phyloP scores from a whole-genome alignment of 2,797 vertebrate genomes.

The Heterohyrax brucei region DNA sequence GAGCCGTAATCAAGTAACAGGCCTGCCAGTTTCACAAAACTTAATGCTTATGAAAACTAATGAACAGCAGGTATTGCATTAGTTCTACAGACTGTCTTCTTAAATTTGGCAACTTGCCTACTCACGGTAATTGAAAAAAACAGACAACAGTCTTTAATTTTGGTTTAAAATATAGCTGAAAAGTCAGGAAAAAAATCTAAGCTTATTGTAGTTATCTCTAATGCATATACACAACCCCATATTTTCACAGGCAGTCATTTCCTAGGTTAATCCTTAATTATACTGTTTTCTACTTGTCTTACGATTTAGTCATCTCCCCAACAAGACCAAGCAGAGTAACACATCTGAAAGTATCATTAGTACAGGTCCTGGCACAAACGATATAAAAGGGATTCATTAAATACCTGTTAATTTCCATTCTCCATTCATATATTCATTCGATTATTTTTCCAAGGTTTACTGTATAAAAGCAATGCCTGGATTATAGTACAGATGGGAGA shows the following conservation, averaged over 20 bases:
- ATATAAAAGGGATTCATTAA: conserved; percentile 13
- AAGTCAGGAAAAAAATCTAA: conserved; percentile 41
- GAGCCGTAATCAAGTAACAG: not conserved
- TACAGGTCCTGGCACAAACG: not conserved
- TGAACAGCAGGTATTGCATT: not conserved
- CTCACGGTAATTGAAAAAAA: not conserved
- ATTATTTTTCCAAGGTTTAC: conserved; percentile 18
- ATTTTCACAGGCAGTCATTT: not conserved
- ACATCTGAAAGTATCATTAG: not conserved
- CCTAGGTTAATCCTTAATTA: not conserved
- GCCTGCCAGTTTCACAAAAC: not conserved
- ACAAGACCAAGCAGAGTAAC: not conserved
- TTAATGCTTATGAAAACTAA: not conserved
- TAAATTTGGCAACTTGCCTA: conserved; percentile 23
- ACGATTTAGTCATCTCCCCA: not conserved
- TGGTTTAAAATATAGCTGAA: conserved; percentile 6
- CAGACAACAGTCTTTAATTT: not conserved
- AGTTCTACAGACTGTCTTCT: not conserved
- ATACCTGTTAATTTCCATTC: conserved; percentile 1
- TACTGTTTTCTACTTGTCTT: not conserved
- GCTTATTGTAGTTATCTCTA: not conserved
- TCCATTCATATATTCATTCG: not conserved
- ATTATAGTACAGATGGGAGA: not conserved
- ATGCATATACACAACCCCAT: not conserved
- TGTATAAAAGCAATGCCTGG: not conserved